Base-by-base conservation (phyloP, 2,888 invertebrate species). In the Parnassius smintheus region DNA sequence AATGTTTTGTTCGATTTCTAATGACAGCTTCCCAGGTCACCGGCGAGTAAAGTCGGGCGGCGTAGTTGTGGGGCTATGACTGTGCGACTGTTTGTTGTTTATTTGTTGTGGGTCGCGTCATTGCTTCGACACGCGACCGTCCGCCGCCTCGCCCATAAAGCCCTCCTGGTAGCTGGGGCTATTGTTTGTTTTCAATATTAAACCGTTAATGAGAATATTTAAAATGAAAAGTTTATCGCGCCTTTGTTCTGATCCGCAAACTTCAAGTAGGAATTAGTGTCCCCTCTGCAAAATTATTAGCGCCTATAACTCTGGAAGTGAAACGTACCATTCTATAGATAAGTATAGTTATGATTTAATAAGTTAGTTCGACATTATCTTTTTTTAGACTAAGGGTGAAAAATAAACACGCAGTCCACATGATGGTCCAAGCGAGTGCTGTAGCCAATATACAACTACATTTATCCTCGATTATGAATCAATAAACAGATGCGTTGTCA, bases 81-180 rank as follows among this genome's bases (percentile, higher is more conserved):
- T 51, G 50, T 52, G 52, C 56, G 54, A 68, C 65, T 56, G 54
- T 53, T 59, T 66, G 71, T 74, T 56, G 54, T 53, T 59, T 66
- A 71, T 74, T 77, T 77, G 76, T 75, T 70, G 81, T 76, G 80
- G 76, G 77, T 78, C 75, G 72, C 78, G 75, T 83, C 81, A 80
- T 83, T 83, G 83, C 67, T 72, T 74, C 75, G 84, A 76, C 86
- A 85, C 87, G 87, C 78, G 87, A 72, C 78, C 61, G 62, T 48
- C 8, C 46, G 9, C 10, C 52, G 57, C 41, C 48, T 41, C 56
- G 13, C 56, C 41, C 66, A 68, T 66, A 68, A 68, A 67, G 65
- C 65, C 66, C 22, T 45, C 44, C 12, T 25, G 13, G 46, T 53
- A 18, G 10, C 10, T 9, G 18, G n/a, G 1, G 52, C 12, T 9